Evolutionary conservation across 2,113 vertebrate species (phyloP), one percentile per base, ranked within the genome.

Genomic region (Ascaphus truei): DNA sequence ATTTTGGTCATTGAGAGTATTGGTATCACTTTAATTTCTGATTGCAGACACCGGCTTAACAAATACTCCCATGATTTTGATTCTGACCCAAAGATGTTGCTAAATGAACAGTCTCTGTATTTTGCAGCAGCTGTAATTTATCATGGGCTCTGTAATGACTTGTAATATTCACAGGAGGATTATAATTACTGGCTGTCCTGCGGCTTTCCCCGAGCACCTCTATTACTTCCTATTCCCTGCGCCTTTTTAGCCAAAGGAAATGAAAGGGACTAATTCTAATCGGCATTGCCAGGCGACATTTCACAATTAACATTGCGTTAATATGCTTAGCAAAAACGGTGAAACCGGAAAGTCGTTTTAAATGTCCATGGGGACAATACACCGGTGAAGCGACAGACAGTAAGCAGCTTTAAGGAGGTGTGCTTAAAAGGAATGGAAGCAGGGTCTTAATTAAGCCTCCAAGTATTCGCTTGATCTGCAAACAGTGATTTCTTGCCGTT

Each of bases 21-120:
- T 48, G 31, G 27, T 62, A 62, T 62, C 60, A 31, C 27, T 62
- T 62, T 48, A 62, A 62, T 62, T 48, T 20, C 60, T 48, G 47
- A 15, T 48, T 47, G 60, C 34, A 61, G 58, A 41, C 58, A 45
- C 58, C 39, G 30, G 58, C 60, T 15, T 11, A 47, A 48, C 41
- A 62, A 47, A 62, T 48, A 62, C 60, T 62, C 48, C 48, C 47
- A 62, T 62, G 47, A 62, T 62, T n/a, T 62, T 62, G 60, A 62
- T 45, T 62, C 33, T 45, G 41, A 48, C 60, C 41, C 60, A 30
- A 15, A 47, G 60, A 47, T 62, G 60, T 62, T 47, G 27, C 27
- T 12, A 29, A 11, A 33, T 39, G 41, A 62, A 47, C 22, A 39
- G 47, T 62, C 29, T 62, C 41, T 62, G 60, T 62, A 31, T 48